phyloP scores from a whole-genome alignment of 2,113 vertebrate genomes.

The Eurypyga helias region DNA sequence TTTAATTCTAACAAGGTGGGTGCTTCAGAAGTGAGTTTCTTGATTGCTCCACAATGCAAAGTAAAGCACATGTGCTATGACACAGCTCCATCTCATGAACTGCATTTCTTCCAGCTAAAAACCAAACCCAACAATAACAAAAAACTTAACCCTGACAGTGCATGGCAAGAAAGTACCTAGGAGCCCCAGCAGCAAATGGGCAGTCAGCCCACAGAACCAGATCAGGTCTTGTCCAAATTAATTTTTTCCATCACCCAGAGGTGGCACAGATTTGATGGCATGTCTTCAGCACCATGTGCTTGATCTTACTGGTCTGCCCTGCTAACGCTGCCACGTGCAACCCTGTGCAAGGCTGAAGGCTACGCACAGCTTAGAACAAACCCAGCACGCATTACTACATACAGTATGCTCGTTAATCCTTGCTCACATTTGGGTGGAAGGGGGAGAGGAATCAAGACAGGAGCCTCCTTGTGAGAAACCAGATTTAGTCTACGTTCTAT shows the following conservation, averaged over 20 bases:
- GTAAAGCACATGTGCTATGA: rapidly evolving
- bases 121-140: too few relatives aligned
- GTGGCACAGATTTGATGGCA: background rate
- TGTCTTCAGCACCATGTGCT: background rate
- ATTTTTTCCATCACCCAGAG: rapidly evolving
- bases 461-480: background rate
- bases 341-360: background rate
- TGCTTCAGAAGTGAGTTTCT: background rate
- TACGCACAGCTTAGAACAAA: background rate
- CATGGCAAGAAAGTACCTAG: background rate
- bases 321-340: background rate
- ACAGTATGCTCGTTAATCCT: background rate
- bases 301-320: background rate
- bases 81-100: too few relatives aligned
- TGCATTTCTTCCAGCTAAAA: background rate
- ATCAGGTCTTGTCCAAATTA: background rate
- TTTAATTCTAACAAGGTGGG: background rate
- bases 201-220: background rate
- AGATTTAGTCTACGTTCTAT: background rate
- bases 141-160: background rate
- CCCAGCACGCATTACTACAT: background rate
- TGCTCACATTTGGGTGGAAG: background rate
- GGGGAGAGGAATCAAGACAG: background rate
- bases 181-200: background rate
- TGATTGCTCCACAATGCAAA: background rate